These are phyloP conservation scores for Linhomoeus sp. DNA, from an alignment of 2,888 invertebrate species.

Conservation along the genomic window DNA sequence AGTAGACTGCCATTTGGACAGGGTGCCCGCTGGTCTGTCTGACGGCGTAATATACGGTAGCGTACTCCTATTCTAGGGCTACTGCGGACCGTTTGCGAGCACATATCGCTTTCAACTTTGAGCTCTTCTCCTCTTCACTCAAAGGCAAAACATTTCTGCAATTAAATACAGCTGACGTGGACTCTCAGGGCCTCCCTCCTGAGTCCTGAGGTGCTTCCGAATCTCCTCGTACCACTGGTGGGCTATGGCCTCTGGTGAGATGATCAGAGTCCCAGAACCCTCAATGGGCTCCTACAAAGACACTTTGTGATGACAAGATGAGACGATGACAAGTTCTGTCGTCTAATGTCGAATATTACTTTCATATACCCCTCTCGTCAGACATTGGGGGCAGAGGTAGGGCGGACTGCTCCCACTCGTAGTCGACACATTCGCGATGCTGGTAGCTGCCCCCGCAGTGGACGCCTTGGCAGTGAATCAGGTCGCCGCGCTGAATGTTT, in stretches of 20 bases:
- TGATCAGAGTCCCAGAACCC: conserved; percentile 47
- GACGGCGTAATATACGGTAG: no score
- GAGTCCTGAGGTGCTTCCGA: conserved; percentile 13
- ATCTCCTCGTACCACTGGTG: conserved; percentile 50
- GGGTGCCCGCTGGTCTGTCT: no score
- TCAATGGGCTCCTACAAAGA: conserved; percentile 2
- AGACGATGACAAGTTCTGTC: background rate
- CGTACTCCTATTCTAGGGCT: no score
- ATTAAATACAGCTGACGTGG: no score
- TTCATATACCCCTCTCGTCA: background rate
- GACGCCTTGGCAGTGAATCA: no score
- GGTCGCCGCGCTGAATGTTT: conserved; percentile 41
- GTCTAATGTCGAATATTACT: background rate
- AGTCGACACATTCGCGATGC: conserved; percentile 44
- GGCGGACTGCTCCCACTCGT: conserved; percentile 21
- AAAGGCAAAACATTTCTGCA: no score
- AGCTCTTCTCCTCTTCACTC: no score
- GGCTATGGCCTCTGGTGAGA: conserved; percentile 45
- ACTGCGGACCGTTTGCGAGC: no score
- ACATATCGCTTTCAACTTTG: no score
- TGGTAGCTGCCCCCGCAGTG: conserved; percentile 37
- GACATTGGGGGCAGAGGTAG: no score
- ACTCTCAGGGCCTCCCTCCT: conserved; percentile 29
- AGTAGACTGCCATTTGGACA: no score
- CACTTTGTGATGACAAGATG: background rate